phyloP scores from a whole-genome alignment of 2,797 vertebrate species.

The Capromys pilorides region DNA sequence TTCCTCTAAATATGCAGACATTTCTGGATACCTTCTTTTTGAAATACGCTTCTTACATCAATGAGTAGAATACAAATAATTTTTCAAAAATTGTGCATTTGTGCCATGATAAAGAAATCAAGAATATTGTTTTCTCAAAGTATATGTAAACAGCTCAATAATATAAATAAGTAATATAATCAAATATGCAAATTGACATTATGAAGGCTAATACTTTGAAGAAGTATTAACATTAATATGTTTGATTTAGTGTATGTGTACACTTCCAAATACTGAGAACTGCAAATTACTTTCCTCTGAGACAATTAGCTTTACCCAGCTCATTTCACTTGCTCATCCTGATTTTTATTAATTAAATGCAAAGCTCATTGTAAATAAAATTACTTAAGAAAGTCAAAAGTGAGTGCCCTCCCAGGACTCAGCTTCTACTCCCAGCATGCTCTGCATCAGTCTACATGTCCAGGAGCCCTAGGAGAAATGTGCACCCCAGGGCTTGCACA shows the following conservation, averaged over 20 bases:
- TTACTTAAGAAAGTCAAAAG: not conserved
- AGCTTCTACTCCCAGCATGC: not conserved
- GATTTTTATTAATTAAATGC: conserved; percentile 2
- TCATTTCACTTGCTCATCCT: conserved; percentile 7
- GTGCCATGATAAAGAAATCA: not conserved
- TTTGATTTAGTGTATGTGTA: not conserved
- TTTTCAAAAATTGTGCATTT: not conserved
- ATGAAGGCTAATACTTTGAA: not conserved
- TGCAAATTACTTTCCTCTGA: conserved; percentile 5
- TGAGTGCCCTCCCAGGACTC: not conserved
- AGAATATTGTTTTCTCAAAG: conserved; percentile 32
- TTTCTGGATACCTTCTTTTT: conserved; percentile 30
- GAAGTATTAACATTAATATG: conserved; percentile 19
- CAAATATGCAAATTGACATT: not conserved
- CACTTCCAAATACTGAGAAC: not conserved
- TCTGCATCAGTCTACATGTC: not conserved
- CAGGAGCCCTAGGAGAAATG: not conserved
- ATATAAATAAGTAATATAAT: not conserved
- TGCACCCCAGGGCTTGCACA: not conserved
- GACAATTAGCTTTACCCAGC: not conserved
- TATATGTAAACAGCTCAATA: not conserved
- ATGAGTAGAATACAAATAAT: not conserved
- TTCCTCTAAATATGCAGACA: not conserved
- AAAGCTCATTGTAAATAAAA: not conserved
- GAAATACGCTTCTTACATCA: conserved; percentile 15